Evolutionary conservation across 2,113 vertebrate genomes (phyloP), one percentile per base, ranked within the genome.

Genomic region (Pluvialis apricaria): DNA sequence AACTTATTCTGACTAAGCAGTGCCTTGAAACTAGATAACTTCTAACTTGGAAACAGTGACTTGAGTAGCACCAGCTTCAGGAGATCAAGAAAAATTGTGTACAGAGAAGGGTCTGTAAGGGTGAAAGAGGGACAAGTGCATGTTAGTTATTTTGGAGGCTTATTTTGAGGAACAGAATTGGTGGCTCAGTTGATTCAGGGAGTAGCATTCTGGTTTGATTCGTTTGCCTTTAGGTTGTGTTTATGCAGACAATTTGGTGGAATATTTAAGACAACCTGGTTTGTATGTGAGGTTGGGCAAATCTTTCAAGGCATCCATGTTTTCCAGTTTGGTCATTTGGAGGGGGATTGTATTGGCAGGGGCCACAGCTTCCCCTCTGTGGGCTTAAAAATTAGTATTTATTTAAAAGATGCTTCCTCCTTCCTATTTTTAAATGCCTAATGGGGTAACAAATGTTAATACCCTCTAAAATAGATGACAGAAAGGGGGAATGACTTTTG

Each of bases 211-310:
- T 71, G 15, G 8, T 78, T 86, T 85, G 51, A 54, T 68, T 68
- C 0, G 0, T 72, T 85, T 70, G 15, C 4, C 11, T 70, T 70
- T 58, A 18, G 0, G 0, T 47, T 81, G 21, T 75, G 40, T 70
- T 88, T 68, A 15, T 72, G 25, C 11, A 58, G 26, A 4, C 0
- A 1, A 28, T 68, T 84, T 85, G 11, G 13, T 91, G 75, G 49
- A 61, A 29, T 91, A 31, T 34, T 69, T 78, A 60, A 57, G 57
- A 28, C 15, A 47, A 5, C 11, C 3, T 86, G 26, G 15, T n/a
- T 85, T 40, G 1, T 61, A 1, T 32, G 8, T 61, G 34, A 73
- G 66, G 17, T 32, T 87, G 69, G n/a, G 57, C 47, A 73, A 55
- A 40, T 5, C 36, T 90, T 72, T 71, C 9, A 68, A 4, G 5